Base-by-base conservation (phyloP, 1,140 invertebrate genomes). In the Drosophila hydei region DNA sequence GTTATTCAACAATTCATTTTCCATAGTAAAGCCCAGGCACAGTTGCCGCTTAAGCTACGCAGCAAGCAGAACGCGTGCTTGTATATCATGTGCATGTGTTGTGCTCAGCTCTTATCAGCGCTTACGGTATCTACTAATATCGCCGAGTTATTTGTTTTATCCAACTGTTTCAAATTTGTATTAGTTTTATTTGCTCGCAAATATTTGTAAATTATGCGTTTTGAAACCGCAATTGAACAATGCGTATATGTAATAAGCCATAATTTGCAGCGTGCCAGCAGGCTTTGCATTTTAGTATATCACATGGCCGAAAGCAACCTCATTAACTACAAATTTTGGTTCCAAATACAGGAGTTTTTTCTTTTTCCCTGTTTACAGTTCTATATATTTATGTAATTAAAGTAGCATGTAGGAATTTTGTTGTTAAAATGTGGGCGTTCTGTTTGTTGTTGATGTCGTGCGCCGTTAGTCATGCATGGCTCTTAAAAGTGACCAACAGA, bases 401-500 rank as follows among this genome's bases (percentile, higher is more conserved):
- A 56, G 21, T 43, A 11, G n/a, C 12, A 50, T 56, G 36, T 25
- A 19, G 21, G 40, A 36, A 33, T 18, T 43, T 33, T 52, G 36
- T 19, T 43, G 27, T 58, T 18, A 5, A 18, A 25, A 18, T 42
- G 8, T 19, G 16, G 11, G 19, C 30, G 69, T 27, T 69, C 21
- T 14, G 14, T 68, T 56, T 36, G 64, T 54, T 71, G 52, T 73
- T 72, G 56, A 70, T 62, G 58, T 77, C 63, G 27, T 75, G 62
- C 18, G 59, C 80, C 67, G 75, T 83, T 75, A 75, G 71, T 83
- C 79, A 83, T 75, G 65, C 61, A 40, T 45, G 25, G 21, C 16
- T n/a, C 9, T 4, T n/a, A n/a, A n/a, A n/a, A n/a, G n/a, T n/a
- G n/a, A n/a, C n/a, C n/a, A n/a, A 19, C 18, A 16, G 16, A 4